These are phyloP conservation scores for Lymantria dispar DNA, from an alignment of 2,888 invertebrate genomes.

Conservation along the genomic window DNA sequence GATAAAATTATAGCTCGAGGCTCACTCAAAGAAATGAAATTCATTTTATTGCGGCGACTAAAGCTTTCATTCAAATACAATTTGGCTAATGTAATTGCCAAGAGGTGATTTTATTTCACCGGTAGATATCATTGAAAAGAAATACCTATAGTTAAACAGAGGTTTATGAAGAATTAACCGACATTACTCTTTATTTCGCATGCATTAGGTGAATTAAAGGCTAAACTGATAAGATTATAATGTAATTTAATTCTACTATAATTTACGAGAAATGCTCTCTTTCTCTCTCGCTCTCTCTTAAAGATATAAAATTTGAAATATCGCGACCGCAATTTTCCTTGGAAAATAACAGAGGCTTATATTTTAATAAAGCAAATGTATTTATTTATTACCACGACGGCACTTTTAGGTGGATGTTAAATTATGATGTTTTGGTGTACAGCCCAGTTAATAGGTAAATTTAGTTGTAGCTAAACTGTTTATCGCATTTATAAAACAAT, in stretches of 20 bases:
- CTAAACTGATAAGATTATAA: conserved; percentile 30
- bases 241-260: conserved; percentile 24
- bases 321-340: conserved; percentile 6
- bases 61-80: conserved; percentile 63
- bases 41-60: conserved; percentile 64
- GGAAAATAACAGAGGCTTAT: conserved; percentile 6
- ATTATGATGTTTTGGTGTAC: too few relatives aligned
- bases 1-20: conserved; percentile 40
- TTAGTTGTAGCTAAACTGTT: too few relatives aligned
- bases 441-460: too few relatives aligned
- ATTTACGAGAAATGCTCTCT: conserved; percentile 15
- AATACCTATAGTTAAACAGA: conserved; percentile 22
- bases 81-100: conserved; percentile 70
- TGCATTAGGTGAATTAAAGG: conserved; percentile 31
- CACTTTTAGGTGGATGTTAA: neutral
- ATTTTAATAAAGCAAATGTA: conserved; percentile 7
- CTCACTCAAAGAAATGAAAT: conserved; percentile 65
- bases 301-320: conserved; percentile 17
- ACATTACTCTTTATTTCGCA: conserved; percentile 21
- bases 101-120: conserved; percentile 53
- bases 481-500: too few relatives aligned
- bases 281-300: conserved; percentile 2
- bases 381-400: neutral
- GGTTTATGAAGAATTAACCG: conserved; percentile 22
- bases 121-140: conserved; percentile 22